Base-by-base conservation (phyloP, 2,113 vertebrate species). In the Microcebus lehilahytsara region DNA sequence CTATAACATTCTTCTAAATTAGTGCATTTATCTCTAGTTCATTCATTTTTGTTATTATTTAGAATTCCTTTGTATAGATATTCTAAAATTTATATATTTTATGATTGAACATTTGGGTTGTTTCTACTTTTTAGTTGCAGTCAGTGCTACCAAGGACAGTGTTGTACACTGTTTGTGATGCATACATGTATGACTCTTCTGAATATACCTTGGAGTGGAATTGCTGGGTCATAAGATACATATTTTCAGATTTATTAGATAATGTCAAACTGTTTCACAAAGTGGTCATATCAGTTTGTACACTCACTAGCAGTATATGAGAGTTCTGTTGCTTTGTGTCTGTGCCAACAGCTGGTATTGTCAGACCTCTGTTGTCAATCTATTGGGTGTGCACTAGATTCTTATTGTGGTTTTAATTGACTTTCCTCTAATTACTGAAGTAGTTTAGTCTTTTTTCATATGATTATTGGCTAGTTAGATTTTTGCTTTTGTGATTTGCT, bases 31-130 rank as follows among this genome's bases (percentile, higher is more conserved):
- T 77, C 51, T 85, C 9, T 67, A 32, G 14, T 83, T 88, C 23
- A 23, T 83, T 92, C 23, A 23, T 83, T 92, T 90, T 85, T 93
- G 67, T 93, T 96, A 62, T 19, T 80, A 3, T 94, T 25, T 34
- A 80, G 22, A 91, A 62, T 94, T 94, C 17, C 27, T 2, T 14
- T 62, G 23, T 69, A 6, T 86, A 32, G 58, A 16, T 86, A 69
- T 19, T 78, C 42, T 10, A 75, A 19, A 80, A 56, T 62, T 60
- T 84, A 83, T 74, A 17, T 42, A 62, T 74, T 86, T 32, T 92
- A 7, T 89, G 40, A n/a, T 7, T 74, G 10, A 69, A 49, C 25
- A 60, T 80, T 79, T 67, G n/a, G 13, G 17, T 83, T 56, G 5
- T 80, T 92, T 74, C 25, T 81, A 1, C 22, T 92, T 64, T 56